Conservation (phyloP, 2,797 vertebrate genomes). For the Pseudopleuronectes americanus region DNA sequence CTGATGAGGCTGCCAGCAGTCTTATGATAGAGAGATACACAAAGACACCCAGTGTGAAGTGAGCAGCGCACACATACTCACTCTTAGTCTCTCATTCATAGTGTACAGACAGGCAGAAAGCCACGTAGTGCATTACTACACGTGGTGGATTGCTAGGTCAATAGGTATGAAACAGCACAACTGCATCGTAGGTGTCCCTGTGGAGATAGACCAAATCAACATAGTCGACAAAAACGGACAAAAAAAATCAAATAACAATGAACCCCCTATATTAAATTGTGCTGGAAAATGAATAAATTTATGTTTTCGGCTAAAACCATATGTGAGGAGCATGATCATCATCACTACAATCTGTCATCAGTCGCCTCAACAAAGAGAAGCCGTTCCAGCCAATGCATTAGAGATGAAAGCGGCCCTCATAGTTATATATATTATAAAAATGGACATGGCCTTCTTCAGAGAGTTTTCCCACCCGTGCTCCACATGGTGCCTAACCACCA, state of each 20-base stretch:
- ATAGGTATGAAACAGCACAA: too few relatives aligned
- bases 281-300: too few relatives aligned
- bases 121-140: not conserved
- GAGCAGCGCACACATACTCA: slow-evolving; percentile 30
- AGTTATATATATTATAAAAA: not conserved
- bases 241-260: too few relatives aligned
- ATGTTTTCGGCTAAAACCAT: too few relatives aligned
- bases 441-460: not conserved
- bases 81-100: slow-evolving; percentile 27
- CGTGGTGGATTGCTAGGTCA: not conserved
- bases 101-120: slow-evolving; percentile 6
- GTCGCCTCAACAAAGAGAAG: not conserved
- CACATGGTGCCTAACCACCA: slow-evolving; percentile 20
- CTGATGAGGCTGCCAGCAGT: slow-evolving; percentile 59
- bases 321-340: too few relatives aligned
- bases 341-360: too few relatives aligned
- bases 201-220: not conserved
- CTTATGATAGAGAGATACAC: slow-evolving; percentile 71
- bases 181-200: not conserved
- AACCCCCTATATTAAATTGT: too few relatives aligned
- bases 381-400: not conserved
- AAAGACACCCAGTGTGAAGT: slow-evolving; percentile 68
- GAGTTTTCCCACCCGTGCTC: not conserved
- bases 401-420: not conserved
- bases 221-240: too few relatives aligned